Evolutionary conservation across 2,797 vertebrate species (phyloP).

Genomic region (Sarcophilus harrisii): DNA sequence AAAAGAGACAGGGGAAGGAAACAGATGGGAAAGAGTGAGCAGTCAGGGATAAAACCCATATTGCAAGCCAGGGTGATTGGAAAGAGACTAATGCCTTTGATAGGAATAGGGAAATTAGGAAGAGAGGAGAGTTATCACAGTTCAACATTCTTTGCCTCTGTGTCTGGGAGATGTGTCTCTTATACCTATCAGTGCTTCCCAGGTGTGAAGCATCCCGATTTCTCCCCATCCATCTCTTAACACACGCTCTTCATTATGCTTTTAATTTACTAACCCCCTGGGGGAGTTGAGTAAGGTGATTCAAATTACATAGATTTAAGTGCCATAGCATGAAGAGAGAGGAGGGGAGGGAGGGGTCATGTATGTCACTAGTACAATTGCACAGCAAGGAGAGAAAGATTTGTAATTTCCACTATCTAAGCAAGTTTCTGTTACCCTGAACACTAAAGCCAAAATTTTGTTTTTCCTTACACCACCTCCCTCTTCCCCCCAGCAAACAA

Average conservation of each 20-base stretch:
- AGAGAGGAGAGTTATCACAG: not conserved
- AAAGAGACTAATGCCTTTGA: not conserved
- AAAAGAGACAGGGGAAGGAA: not conserved
- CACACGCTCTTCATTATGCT: not conserved
- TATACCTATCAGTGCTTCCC: not conserved
- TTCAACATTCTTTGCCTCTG: not conserved
- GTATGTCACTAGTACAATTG: not conserved
- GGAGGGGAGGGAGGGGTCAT: not conserved
- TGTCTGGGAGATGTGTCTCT: not conserved
- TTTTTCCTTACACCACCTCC: not conserved
- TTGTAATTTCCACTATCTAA: not conserved
- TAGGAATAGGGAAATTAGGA: not conserved
- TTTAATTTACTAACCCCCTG: not conserved
- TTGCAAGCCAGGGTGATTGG: not conserved
- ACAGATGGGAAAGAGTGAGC: not conserved
- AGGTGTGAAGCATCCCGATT: not conserved
- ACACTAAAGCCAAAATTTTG: not conserved
- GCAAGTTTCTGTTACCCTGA: not conserved
- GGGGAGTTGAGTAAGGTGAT: not conserved
- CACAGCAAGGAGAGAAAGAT: not conserved
- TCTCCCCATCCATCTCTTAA: not conserved
- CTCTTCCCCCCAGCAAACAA: not conserved
- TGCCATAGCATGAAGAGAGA: not conserved
- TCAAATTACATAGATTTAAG: not conserved
- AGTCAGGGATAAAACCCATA: not conserved